These are phyloP conservation scores for Malurus leucopterus DNA, from an alignment of 2,797 vertebrate genomes.

Conservation along the genomic window DNA sequence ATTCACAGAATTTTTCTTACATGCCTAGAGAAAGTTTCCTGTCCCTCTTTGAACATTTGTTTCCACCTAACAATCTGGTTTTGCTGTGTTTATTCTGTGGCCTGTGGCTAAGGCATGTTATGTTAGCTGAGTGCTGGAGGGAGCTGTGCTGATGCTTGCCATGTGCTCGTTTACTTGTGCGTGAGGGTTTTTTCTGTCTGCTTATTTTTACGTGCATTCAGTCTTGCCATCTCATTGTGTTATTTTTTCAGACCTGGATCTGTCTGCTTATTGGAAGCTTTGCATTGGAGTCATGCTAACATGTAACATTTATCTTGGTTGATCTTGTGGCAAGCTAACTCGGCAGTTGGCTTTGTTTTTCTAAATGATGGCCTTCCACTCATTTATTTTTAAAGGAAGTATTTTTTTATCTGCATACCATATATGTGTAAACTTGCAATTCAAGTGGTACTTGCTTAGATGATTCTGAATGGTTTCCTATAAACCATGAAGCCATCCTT, in stretches of 20 bases:
- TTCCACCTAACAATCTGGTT: conserved; percentile 40
- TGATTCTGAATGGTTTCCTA: neutral
- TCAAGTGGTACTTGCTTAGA: neutral
- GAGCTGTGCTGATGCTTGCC: conserved; percentile 15
- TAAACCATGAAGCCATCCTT: neutral
- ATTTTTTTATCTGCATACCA: neutral
- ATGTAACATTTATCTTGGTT: neutral
- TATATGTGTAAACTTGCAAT: neutral
- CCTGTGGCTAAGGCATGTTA: conserved; percentile 38
- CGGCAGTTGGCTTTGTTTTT: neutral
- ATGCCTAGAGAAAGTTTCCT: conserved; percentile 11
- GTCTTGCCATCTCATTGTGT: neutral
- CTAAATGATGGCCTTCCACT: neutral
- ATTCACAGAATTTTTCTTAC: neutral
- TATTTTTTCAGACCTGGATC: neutral
- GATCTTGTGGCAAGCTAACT: neutral
- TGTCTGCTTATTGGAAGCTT: neutral
- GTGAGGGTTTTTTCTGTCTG: neutral
- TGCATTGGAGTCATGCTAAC: neutral
- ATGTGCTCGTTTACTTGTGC: neutral
- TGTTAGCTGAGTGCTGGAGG: conserved; percentile 19
- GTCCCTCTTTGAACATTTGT: conserved; percentile 36
- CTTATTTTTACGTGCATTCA: neutral
- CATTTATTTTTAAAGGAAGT: neutral
- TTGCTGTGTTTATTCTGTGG: conserved; percentile 50